These are phyloP conservation scores for Phortica variegata DNA, from an alignment of 1,140 invertebrate genomes.

Conservation along the genomic window DNA sequence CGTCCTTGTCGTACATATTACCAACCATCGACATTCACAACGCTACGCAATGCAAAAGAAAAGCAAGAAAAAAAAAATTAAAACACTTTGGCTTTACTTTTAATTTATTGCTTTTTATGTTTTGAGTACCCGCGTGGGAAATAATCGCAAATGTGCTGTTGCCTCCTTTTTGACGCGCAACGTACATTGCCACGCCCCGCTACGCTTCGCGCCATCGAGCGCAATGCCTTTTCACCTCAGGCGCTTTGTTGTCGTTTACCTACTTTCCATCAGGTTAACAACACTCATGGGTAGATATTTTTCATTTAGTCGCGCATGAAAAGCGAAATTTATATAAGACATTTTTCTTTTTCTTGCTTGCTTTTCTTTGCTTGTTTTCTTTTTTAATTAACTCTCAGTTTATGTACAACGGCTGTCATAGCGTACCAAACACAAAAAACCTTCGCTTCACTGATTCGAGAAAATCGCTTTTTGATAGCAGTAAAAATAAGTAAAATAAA, in stretches of 20 bases:
- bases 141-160: conserved; percentile 52
- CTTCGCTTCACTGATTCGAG: not conserved
- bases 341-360: conserved; percentile 12
- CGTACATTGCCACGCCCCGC: too few relatives aligned
- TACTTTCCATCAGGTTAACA: conserved; percentile 54
- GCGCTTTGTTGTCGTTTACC: conserved; percentile 24
- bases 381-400: conserved; percentile 52
- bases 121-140: conserved; percentile 52
- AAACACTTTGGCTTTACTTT: conserved; percentile 27
- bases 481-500: not conserved
- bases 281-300: conserved; percentile 53
- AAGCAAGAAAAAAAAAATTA: too few relatives aligned
- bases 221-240: conserved; percentile 9
- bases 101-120: conserved; percentile 54
- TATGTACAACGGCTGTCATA: too few relatives aligned
- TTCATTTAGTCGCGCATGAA: conserved; percentile 42
- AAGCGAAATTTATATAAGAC: conserved; percentile 43
- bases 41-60: too few relatives aligned
- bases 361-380: conserved; percentile 8
- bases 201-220: not conserved
- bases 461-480: not conserved
- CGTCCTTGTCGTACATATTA: conserved; percentile 3
- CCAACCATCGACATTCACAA: conserved; percentile 2
- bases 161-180: too few relatives aligned
- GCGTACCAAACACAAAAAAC: too few relatives aligned